A percentile compares a stretch with the other conserved stretches of the same genome.
Conservation (phyloP, 2,888 invertebrate genomes). For the Dione vanillae region DNA sequence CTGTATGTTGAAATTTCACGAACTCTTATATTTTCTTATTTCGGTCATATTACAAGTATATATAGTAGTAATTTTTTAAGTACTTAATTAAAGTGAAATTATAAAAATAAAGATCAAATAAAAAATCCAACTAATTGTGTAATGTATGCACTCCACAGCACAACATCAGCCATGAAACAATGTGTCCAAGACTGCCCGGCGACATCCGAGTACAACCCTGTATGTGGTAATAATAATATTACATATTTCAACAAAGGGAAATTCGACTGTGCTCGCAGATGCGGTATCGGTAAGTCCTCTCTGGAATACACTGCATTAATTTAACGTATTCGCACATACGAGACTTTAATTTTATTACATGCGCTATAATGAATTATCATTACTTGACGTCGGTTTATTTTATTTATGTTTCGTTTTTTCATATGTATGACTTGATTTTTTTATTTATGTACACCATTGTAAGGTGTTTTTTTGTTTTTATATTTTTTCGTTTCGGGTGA, state of each 20-base stretch:
- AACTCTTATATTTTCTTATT: no score
- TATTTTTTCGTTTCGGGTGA: not conserved
- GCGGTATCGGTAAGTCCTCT: constrained; percentile 57
- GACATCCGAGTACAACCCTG: constrained; percentile 41
- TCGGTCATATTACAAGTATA: no score
- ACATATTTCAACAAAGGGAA: constrained; percentile 62
- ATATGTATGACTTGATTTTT: not conserved
- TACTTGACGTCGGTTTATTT: constrained; percentile 21
- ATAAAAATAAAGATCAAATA: no score
- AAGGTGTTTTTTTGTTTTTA: not conserved
- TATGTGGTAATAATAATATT: constrained; percentile 54
- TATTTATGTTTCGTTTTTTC: constrained; percentile 13
- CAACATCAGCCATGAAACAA: constrained; percentile 31
- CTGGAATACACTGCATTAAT: constrained; percentile 31
- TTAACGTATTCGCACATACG: constrained; percentile 21
- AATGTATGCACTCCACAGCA: constrained; percentile 17
- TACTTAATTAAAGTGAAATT: no score
- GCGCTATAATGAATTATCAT: constrained; percentile 24
- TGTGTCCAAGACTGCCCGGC: constrained; percentile 39
- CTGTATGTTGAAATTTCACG: no score
- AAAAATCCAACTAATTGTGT: no score
- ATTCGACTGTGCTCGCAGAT: constrained; percentile 60
- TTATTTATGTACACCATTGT: not conserved
- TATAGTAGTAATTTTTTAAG: no score
- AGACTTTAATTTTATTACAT: constrained; percentile 26